phyloP scores from a whole-genome alignment of 2,888 invertebrate genomes.

The Melieria picta region DNA sequence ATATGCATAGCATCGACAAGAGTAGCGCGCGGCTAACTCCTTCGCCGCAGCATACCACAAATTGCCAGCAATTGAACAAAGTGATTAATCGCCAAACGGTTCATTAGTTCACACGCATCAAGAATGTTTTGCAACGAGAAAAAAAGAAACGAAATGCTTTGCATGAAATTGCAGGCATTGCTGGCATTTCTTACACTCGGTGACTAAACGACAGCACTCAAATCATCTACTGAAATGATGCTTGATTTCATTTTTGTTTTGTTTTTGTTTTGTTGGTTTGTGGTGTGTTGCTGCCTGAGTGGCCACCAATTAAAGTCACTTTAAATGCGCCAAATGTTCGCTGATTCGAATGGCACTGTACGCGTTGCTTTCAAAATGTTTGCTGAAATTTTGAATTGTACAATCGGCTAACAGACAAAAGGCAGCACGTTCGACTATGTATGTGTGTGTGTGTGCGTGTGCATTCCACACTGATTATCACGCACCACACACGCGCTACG shows the following conservation, averaged over 20 bases:
- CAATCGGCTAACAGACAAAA: background rate
- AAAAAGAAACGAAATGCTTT: no score
- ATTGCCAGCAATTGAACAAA: slow-evolving; percentile 16
- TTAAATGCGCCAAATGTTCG: slow-evolving; percentile 8
- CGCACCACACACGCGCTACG: background rate
- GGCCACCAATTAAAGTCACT: background rate
- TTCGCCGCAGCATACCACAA: no score
- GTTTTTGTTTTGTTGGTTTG: no score
- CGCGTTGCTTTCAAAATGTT: background rate
- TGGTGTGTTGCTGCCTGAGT: no score
- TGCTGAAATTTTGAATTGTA: background rate
- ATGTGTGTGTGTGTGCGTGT: background rate
- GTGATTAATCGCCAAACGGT: slow-evolving; percentile 37
- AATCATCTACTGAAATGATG: no score
- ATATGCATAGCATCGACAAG: no score
- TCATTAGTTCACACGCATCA: slow-evolving; percentile 31
- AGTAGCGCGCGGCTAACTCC: no score
- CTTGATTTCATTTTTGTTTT: no score
- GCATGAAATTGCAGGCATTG: no score
- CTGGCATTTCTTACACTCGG: no score
- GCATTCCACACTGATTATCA: background rate
- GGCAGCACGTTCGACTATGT: background rate
- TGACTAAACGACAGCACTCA: no score
- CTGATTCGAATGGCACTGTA: background rate
- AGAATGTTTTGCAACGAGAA: background rate